A percentile compares a stretch with the other conserved stretches of the same genome.
These are phyloP conservation scores for Bettongia penicillata DNA, from an alignment of 2,113 vertebrate genomes.

Conservation along the genomic window DNA sequence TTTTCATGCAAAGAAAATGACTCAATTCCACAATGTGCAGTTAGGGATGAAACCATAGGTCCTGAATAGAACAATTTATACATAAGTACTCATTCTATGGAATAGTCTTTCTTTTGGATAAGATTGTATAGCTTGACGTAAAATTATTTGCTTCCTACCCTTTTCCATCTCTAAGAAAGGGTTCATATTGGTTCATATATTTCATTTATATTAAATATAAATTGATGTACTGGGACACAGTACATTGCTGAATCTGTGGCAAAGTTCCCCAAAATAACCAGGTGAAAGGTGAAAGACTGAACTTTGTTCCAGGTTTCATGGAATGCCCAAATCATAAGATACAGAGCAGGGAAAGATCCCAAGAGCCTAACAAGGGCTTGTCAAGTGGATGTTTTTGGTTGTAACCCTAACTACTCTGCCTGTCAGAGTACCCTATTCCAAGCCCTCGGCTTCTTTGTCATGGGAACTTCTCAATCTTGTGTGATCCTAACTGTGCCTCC, in stretches of 20 bases:
- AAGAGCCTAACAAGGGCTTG: neutral
- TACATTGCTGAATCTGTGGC: neutral
- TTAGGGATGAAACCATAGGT: conserved; percentile 54
- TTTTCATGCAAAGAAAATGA: conserved; percentile 49
- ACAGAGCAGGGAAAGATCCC: neutral
- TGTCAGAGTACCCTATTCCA: too few relatives aligned
- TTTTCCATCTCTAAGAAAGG: conserved; percentile 7
- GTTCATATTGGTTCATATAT: neutral
- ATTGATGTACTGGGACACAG: neutral
- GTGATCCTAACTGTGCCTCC: too few relatives aligned
- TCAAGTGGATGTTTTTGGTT: neutral
- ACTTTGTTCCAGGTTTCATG: neutral
- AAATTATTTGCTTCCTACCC: neutral
- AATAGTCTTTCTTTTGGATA: conserved; percentile 43
- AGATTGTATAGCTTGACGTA: conserved; percentile 12
- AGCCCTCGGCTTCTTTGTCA: too few relatives aligned
- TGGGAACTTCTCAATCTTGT: too few relatives aligned
- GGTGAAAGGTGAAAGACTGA: neutral
- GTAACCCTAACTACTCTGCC: too few relatives aligned
- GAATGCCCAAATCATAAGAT: neutral
- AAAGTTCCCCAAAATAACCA: neutral
- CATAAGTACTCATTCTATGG: conserved; percentile 16
- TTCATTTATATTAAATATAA: conserved; percentile 27
- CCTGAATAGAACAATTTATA: conserved; percentile 34
- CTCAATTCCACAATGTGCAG: conserved; percentile 47